A percentile compares a stretch with the other conserved stretches of the same genome.
These are phyloP conservation scores for Coreoperca whiteheadi DNA, from an alignment of 2,113 vertebrate species.

Conservation along the genomic window DNA sequence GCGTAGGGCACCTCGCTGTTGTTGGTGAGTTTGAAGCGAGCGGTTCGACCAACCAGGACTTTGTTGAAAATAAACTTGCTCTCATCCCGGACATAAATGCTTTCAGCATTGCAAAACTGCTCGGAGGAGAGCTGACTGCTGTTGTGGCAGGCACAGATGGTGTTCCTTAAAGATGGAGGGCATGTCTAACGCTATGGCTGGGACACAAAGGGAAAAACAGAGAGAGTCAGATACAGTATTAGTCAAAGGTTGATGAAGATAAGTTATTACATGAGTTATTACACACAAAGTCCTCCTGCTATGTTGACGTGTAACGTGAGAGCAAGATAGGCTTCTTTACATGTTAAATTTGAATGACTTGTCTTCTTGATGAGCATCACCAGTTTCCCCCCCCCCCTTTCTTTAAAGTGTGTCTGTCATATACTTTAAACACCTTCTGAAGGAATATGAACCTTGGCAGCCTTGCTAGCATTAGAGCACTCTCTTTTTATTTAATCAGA, in stretches of 20 bases:
- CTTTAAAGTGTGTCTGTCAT: no score
- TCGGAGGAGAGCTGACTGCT: conserved; percentile 77
- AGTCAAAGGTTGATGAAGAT: background rate
- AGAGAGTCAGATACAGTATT: background rate
- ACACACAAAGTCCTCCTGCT: background rate
- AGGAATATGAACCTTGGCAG: no score
- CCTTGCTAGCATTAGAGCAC: background rate
- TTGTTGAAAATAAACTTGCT: conserved; percentile 92
- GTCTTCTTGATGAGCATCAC: no score
- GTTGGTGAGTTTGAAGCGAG: conserved; percentile 89
- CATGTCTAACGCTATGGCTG: conserved; percentile 84
- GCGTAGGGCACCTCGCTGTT: conserved; percentile 85
- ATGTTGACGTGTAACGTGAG: background rate
- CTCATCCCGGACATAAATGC: conserved; percentile 88
- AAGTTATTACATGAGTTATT: no score
- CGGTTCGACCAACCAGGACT: conserved; percentile 83
- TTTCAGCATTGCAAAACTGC: conserved; percentile 70
- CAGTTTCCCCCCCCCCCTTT: no score
- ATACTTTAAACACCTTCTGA: no score
- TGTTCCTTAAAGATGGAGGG: conserved; percentile 91
- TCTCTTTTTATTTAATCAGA: background rate
- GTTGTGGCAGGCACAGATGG: conserved; percentile 85
- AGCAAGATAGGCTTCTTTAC: background rate
- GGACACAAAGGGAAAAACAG: conserved; percentile 9
- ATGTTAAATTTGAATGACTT: no score